Evolutionary conservation across 2,888 invertebrate species (phyloP).

Genomic region (Diarsia brunnea): DNA sequence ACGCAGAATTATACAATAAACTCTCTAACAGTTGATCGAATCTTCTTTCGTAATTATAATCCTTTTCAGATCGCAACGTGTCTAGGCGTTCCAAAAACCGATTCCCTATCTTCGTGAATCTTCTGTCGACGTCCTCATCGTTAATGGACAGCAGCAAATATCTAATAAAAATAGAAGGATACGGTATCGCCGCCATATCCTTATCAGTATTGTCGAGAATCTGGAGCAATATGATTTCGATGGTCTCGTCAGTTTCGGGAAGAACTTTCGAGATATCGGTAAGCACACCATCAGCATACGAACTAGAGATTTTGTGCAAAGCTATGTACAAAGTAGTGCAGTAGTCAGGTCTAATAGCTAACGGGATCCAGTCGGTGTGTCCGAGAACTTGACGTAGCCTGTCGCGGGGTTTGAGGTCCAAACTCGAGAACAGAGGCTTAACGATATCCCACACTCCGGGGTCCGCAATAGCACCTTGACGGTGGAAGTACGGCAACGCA

Average conservation of each 20-base stretch:
- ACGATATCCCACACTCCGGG: slow-evolving; percentile 73
- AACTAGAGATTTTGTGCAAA: slow-evolving; percentile 58
- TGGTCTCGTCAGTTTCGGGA: slow-evolving; percentile 61
- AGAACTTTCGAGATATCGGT: slow-evolving; percentile 68
- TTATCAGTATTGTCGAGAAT: slow-evolving; percentile 55
- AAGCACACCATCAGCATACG: slow-evolving; percentile 62
- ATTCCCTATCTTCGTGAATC: slow-evolving; percentile 69
- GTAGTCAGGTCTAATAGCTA: slow-evolving; percentile 72
- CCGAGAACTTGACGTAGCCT: slow-evolving; percentile 43
- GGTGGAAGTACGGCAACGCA: slow-evolving; percentile 68
- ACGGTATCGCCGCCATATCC: slow-evolving; percentile 57
- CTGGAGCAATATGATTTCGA: slow-evolving; percentile 64
- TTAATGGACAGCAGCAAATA: slow-evolving; percentile 73
- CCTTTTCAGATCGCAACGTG: slow-evolving; percentile 30
- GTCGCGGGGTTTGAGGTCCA: slow-evolving; percentile 62
- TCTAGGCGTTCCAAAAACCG: slow-evolving; percentile 71
- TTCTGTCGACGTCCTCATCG: slow-evolving; percentile 66
- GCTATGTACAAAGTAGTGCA: slow-evolving; percentile 69
- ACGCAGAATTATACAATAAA: slow-evolving; percentile 74
- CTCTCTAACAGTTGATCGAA: slow-evolving; percentile 62
- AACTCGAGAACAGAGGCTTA: slow-evolving; percentile 68
- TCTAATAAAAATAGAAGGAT: slow-evolving; percentile 74
- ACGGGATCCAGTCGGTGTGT: slow-evolving; percentile 67
- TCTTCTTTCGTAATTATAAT: not conserved
- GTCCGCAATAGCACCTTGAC: slow-evolving; percentile 60